Base-by-base conservation (phyloP, 2,888 invertebrate species). In the Apotomis capreana region DNA sequence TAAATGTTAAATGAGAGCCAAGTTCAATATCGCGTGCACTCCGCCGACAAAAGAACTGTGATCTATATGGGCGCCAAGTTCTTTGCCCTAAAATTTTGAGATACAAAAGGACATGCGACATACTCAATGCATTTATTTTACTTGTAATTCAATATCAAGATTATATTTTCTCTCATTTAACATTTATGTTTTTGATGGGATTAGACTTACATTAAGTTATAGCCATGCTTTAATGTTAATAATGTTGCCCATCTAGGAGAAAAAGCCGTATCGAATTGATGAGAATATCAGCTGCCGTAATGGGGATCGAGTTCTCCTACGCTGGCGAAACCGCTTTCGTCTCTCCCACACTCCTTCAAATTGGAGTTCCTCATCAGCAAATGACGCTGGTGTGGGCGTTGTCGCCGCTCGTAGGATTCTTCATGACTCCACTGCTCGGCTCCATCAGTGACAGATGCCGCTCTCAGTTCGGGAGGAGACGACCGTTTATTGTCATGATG, bases 301-400 rank as follows among this genome's bases (percentile, higher is more conserved):
- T 98, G 97, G 99, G 99, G 1, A 98, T 99, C 72, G 99, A 99
- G 87, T 98, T 99, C 89, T 98, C 99, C 0, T 99, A 99, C 84
- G 98, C 99, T 0, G 99, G 98, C 0, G 99, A 99, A 91, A 99
- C 99, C 0, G 99, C 99, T 0, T 99, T 99, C 89, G 99, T 99
- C 0, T 98, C 98, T 0, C 99, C 99, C 1, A 98, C 98, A 0
- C 92, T 99, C 12, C 94, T 99, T 4, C 97, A 98, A 91, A 97
- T 99, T 76, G 98, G 99, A 5, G 97, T 99, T 0, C 96, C 97
- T 71, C 98, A 98, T 86, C 95, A 97, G 77, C 97, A 97, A 83
- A 99, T 99, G 98, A 98, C 98, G 0, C 90, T 99, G 69, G 98
- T 98, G 40, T 99, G 99, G 99, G 98, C 98, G 3, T 89, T 99